phyloP scores from a whole-genome alignment of 53 echinoderm and acorn worm genomes.

The Echinometra lucunter region DNA sequence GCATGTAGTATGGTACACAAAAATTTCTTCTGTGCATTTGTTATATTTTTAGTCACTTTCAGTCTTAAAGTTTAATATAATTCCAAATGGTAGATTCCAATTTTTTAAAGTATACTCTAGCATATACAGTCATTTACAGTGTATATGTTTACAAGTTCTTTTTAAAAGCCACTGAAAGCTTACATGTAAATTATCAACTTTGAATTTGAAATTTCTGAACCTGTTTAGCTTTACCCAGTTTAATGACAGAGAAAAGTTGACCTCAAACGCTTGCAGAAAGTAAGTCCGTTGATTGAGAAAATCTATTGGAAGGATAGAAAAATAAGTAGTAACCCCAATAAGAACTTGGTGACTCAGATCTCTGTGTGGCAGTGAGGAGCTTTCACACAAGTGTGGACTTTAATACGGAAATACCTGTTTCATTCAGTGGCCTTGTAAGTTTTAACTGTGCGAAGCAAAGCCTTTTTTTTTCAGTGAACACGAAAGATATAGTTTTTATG shows the following conservation, averaged over 20 bases:
- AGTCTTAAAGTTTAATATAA: too few relatives aligned
- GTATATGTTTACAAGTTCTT: not conserved
- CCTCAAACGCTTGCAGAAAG: not conserved
- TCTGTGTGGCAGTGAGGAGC: not conserved
- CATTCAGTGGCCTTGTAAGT: not conserved
- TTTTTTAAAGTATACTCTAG: too few relatives aligned
- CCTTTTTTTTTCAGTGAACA: too few relatives aligned
- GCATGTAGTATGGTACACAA: too few relatives aligned
- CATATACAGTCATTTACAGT: too few relatives aligned
- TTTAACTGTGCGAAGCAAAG: too few relatives aligned
- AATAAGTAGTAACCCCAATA: constrained; percentile 8
- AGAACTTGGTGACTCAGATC: constrained; percentile 4
- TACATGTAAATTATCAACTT: not conserved
- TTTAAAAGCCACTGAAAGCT: not conserved
- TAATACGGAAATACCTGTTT: not conserved
- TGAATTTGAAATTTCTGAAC: not conserved
- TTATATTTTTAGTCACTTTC: too few relatives aligned
- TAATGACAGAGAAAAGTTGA: constrained; percentile 18
- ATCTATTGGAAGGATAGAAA: constrained; percentile 34
- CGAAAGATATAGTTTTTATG: too few relatives aligned
- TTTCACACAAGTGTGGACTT: not conserved
- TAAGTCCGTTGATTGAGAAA: constrained; percentile 14
- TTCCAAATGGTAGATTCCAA: too few relatives aligned
- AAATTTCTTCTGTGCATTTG: too few relatives aligned
- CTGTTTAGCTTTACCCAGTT: not conserved